Conservation (phyloP, 2,113 vertebrate genomes). For the Hypomesus transpacificus region DNA sequence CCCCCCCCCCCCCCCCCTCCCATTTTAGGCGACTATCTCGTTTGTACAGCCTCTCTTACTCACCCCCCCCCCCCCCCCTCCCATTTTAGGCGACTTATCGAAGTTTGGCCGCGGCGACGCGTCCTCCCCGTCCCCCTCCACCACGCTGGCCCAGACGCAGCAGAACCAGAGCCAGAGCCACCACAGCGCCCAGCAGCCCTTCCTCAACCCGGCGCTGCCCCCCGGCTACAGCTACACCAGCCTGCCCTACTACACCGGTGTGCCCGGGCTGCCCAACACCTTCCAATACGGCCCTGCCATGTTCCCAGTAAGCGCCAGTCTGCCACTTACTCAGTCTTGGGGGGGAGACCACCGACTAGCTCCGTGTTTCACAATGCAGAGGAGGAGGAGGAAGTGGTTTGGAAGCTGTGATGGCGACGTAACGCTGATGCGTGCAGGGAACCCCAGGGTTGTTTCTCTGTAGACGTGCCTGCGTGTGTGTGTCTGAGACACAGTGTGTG, state of each 20-base stretch:
- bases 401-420: too few species aligned
- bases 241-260: slow-evolving; percentile 96
- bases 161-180: slow-evolving; percentile 95
- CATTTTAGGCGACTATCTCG: slow-evolving; percentile 72
- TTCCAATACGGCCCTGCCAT: slow-evolving; percentile 97
- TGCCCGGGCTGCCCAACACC: slow-evolving; percentile 94
- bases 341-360: neutral
- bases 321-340: neutral
- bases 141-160: slow-evolving; percentile 91
- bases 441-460: too few species aligned
- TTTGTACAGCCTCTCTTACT: neutral
- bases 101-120: slow-evolving; percentile 94
- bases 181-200: slow-evolving; percentile 94
- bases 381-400: too few species aligned
- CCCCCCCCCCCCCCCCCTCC: neutral
- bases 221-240: slow-evolving; percentile 99
- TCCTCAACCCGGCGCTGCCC: slow-evolving; percentile 93
- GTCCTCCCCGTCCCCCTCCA: slow-evolving; percentile 90
- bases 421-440: too few species aligned
- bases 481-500: too few species aligned
- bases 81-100: slow-evolving; percentile 81
- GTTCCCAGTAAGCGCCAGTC: slow-evolving; percentile 85
- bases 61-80: neutral
- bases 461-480: too few species aligned
- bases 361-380: too few species aligned